A percentile compares a stretch with the other conserved stretches of the same genome.
Conservation (phyloP, 2,113 vertebrate species). For the Engraulis encrasicolus region DNA sequence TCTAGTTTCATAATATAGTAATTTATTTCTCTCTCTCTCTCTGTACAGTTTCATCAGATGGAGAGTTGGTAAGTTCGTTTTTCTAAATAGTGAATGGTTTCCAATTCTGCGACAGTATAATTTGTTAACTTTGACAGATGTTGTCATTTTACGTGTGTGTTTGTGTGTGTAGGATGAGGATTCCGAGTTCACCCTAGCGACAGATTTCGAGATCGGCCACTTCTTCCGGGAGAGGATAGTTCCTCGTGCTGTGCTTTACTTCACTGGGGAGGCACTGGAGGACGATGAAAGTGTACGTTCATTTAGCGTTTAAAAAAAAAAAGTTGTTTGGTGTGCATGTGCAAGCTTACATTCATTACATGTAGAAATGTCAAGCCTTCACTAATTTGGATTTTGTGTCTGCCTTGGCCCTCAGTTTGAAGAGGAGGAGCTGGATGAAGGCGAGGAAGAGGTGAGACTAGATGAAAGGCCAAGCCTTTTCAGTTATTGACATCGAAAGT, state of each 20-base stretch:
- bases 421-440: constrained; percentile 91
- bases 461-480: not conserved
- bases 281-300: constrained; percentile 92
- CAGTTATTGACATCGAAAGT: not conserved
- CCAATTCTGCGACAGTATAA: not conserved
- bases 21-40: constrained; percentile 41
- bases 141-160: not conserved
- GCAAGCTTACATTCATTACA: no score
- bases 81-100: not conserved
- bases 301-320: not conserved
- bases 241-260: constrained; percentile 96
- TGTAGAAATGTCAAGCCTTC: not conserved
- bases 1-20: not conserved
- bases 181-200: constrained; percentile 89
- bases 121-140: not conserved
- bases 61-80: constrained; percentile 83
- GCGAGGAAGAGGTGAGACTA: constrained; percentile 91
- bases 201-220: constrained; percentile 97
- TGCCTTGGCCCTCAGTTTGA: constrained; percentile 84
- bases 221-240: constrained; percentile 98
- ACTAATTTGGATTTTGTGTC: not conserved
- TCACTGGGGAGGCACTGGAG: constrained; percentile 95
- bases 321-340: not conserved
- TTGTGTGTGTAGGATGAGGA: constrained; percentile 87
- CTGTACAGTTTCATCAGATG: constrained; percentile 88